Evolutionary conservation across 2,113 vertebrate species (phyloP).

Genomic region (Neotragus pygmaeus): DNA sequence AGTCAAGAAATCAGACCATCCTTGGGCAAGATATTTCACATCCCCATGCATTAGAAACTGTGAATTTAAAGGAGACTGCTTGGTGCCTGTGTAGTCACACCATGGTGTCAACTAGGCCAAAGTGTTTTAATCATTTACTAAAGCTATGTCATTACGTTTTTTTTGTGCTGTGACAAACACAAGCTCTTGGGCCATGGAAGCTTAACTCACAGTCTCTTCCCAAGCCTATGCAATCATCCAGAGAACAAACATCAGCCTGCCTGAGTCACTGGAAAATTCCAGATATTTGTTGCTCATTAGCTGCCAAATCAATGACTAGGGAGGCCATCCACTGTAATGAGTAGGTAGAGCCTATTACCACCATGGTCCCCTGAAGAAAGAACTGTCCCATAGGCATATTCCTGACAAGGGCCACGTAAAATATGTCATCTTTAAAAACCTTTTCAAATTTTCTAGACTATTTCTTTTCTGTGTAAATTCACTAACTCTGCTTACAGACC

Average conservation of each 20-base stretch:
- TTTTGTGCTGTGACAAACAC: conserved; percentile 1
- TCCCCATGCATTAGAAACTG: background rate
- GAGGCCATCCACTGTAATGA: background rate
- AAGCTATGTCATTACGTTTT: background rate
- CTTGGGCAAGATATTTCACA: background rate
- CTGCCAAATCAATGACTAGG: background rate
- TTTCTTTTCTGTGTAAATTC: background rate
- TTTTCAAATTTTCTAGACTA: background rate
- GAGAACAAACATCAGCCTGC: background rate
- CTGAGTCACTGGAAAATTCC: conserved; percentile 22
- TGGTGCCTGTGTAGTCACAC: background rate
- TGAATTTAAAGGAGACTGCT: background rate
- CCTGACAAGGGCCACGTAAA: background rate
- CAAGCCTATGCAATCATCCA: background rate
- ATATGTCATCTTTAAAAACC: background rate
- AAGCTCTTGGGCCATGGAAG: background rate
- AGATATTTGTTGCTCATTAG: conserved; percentile 8
- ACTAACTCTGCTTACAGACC: background rate
- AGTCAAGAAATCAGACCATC: background rate
- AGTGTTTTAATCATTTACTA: background rate
- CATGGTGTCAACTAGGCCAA: background rate
- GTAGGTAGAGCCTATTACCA: background rate
- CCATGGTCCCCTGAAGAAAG: background rate
- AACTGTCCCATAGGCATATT: background rate
- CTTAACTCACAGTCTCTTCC: background rate